Evolutionary conservation across 2,113 vertebrate genomes (phyloP), one percentile per base, ranked within the genome.

Genomic region (Thamnaconus septentrionalis): DNA sequence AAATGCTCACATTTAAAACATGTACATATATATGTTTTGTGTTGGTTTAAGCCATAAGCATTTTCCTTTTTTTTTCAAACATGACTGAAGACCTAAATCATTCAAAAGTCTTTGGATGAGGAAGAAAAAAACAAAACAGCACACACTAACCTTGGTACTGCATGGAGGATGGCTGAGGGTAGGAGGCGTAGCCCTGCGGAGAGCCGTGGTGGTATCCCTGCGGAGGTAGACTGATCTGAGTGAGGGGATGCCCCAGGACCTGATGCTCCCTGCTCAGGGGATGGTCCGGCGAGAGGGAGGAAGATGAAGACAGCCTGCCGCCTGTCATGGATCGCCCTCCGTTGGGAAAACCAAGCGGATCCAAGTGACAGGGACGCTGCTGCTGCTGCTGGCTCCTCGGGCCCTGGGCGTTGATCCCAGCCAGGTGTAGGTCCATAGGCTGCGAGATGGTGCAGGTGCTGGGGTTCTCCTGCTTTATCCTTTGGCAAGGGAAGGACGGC

Each of bases 401-500:
- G 0, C 90, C 91, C 0, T 87, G 88, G 0, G 91, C 88, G 80
- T 83, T 70, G 48, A 79, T 79, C 73, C 87, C 87, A 0, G 56
- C 44, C 72, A 85, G 66, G 61, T 91, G 90, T 59, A 89, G 81
- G 76, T 94, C 94, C 53, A 93, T 83, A 5, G 92, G 86, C 57
- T 91, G 90, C 6, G 91, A 85, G 49, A 95, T 71, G 3, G 92
- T 91, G 85, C 95, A 96, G 1, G 93, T 88, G 1, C 92, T 86
- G 41, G 90, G 90, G 0, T 92, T 87, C 76, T 97, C 96, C 86
- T 96, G 95, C 90, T 98, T 97, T 88, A 98, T 97, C 88, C 94
- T 92, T 64, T 88, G 92, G 84, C 94, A 94, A 5, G 90, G 67
- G 3, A 93, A 90, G 3, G 90, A 66, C 4, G 88, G 62, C 0